Conservation (phyloP, 2,797 vertebrate species). For the Rhinichthys osculus region DNA sequence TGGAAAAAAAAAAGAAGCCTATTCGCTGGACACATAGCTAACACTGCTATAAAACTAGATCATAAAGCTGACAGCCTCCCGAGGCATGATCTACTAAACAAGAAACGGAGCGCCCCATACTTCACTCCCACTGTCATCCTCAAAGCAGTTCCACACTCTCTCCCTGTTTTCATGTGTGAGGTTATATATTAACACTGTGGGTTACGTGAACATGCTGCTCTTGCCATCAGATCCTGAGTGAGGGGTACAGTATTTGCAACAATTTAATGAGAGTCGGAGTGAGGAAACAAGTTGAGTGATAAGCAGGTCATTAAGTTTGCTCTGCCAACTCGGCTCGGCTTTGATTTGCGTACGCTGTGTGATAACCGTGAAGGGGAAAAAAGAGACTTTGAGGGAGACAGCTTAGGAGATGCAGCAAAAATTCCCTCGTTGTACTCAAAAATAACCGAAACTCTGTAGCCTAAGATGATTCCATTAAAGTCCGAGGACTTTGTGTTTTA, state of each 20-base stretch:
- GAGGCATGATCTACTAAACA: constrained; percentile 51
- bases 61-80: constrained; percentile 58
- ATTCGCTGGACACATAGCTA: constrained; percentile 37
- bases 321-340: constrained; percentile 19
- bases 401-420: background rate
- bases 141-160: constrained; percentile 14
- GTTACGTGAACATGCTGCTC: background rate
- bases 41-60: constrained; percentile 56
- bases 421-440: background rate
- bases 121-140: constrained; percentile 36
- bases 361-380: constrained; percentile 31
- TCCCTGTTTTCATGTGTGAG: constrained; percentile 8
- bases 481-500: background rate
- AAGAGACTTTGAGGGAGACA: background rate
- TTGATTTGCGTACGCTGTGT: constrained; percentile 36
- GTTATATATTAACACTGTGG: constrained; percentile 7
- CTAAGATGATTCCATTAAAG: background rate
- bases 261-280: constrained; percentile 25
- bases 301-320: constrained; percentile 53
- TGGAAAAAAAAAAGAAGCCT: background rate
- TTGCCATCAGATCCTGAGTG: constrained; percentile 1
- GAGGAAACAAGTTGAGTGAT: constrained; percentile 25
- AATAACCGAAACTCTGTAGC: background rate
- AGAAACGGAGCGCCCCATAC: constrained; percentile 37
- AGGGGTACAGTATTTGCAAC: background rate